Evolutionary conservation across 2,797 vertebrate genomes (phyloP).

Genomic region (Falco concolor): DNA sequence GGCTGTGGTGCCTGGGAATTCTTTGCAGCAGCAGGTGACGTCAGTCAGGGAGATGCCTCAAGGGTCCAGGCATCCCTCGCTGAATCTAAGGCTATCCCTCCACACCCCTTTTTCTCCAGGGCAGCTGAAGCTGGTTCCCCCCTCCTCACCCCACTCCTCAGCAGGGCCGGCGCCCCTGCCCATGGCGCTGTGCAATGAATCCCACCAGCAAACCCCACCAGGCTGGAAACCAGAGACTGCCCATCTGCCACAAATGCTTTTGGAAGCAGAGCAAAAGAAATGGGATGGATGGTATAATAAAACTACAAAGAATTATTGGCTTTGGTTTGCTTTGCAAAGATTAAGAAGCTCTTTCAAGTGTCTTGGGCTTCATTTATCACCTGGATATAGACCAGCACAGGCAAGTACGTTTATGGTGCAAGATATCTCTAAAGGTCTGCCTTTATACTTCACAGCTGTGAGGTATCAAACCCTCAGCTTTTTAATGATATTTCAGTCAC

Average conservation of each 20-base stretch:
- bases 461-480: not conserved
- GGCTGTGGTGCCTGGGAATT: not conserved
- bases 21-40: not conserved
- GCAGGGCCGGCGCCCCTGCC: not conserved
- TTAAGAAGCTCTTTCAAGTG: constrained; percentile 14
- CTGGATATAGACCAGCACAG: not conserved
- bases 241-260: not conserved
- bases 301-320: not conserved
- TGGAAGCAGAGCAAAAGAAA: not conserved
- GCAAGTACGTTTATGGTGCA: not conserved
- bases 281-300: not conserved
- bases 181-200: not conserved
- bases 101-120: not conserved
- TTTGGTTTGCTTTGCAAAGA: constrained; percentile 35
- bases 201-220: not conserved
- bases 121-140: not conserved
- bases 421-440: not conserved
- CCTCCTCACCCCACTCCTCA: not conserved
- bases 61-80: accelerated
- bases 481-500: not conserved
- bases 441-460: not conserved
- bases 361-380: constrained; percentile 11
- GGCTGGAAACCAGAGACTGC: not conserved
- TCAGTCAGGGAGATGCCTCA: not conserved
- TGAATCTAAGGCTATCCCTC: not conserved